Base-by-base conservation (phyloP, 2,113 vertebrate species). In the Semicossyphus pulcher region DNA sequence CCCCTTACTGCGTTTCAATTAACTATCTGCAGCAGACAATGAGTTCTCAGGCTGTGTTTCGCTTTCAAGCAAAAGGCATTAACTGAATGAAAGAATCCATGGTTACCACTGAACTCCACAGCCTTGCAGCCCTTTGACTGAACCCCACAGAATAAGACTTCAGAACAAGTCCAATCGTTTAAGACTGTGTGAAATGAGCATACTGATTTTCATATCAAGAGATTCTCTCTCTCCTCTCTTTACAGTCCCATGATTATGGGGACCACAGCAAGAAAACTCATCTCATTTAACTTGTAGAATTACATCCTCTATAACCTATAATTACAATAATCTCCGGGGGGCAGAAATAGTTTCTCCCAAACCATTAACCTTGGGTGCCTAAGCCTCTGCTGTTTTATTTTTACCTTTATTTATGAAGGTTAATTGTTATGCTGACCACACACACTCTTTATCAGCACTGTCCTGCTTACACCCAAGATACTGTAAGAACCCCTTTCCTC, bases 331-430 rank as follows among this genome's bases (percentile, higher is more conserved):
- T 89, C 75, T 85, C 72, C 68, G 21, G 34, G 58, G 72, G 59
- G 67, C 52, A 60, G 70, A 81, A 74, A 69, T 51, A 42, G 44
- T 85, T 86, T 70, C 53, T 79, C 44, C 59, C 23, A 72, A 72
- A 79, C 60, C 76, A 79, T 86, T 86, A 85, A 88, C 86, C 88
- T 86, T 77, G 68, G 60, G 34, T 21, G 53, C 39, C 53, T 48
- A 49, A 72, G 45, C 74, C 68, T 62, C n/a, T 1, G 5, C 66
- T 53, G 39, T 68, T 76, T 34, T 76, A 70, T 49, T 72, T 70
- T 86, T 64, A 78, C 69, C 60, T 87, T 70, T 84, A 76, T 87
- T 85, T 76, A 73, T 80, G 76, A 88, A 90, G 83, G 87, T 88
- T 87, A 85, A 86, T 85, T 81, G 72, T 85, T 79, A 70, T 67